Evolutionary conservation across 2,888 invertebrate genomes (phyloP).

Genomic region (Synergus itoensis): DNA sequence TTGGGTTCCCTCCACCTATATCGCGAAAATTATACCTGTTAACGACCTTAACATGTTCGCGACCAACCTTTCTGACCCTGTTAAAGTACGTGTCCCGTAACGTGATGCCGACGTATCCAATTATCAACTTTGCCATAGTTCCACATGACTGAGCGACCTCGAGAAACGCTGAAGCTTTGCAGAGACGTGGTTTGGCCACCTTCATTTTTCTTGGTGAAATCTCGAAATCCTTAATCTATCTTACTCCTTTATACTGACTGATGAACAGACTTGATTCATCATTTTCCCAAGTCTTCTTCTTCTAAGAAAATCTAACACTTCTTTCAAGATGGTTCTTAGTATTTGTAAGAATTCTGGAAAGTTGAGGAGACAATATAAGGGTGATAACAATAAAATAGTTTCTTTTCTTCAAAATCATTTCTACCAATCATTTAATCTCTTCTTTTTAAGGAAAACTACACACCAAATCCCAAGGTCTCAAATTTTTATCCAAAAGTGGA

Average conservation of each 20-base stretch:
- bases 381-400: not conserved
- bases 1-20: not conserved
- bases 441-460: no score
- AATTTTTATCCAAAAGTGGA: no score
- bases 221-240: not conserved
- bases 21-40: not conserved
- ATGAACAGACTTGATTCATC: constrained; percentile 1
- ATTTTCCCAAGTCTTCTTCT: constrained; percentile 14
- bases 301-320: not conserved
- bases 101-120: not conserved
- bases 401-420: not conserved
- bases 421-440: no score
- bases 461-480: no score
- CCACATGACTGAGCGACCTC: not conserved
- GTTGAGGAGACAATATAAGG: not conserved
- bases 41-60: constrained; percentile 6
- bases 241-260: not conserved
- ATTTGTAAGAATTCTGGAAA: not conserved
- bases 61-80: constrained; percentile 1
- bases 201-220: not conserved
- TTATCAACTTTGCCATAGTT: constrained; percentile 20
- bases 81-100: not conserved
- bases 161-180: not conserved
- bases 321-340: not conserved
- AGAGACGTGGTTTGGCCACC: not conserved